A percentile compares a stretch with the other conserved stretches of the same genome.
Evolutionary conservation across 2,888 invertebrate genomes (phyloP).

Genomic region (Cheiracanthium punctorium): DNA sequence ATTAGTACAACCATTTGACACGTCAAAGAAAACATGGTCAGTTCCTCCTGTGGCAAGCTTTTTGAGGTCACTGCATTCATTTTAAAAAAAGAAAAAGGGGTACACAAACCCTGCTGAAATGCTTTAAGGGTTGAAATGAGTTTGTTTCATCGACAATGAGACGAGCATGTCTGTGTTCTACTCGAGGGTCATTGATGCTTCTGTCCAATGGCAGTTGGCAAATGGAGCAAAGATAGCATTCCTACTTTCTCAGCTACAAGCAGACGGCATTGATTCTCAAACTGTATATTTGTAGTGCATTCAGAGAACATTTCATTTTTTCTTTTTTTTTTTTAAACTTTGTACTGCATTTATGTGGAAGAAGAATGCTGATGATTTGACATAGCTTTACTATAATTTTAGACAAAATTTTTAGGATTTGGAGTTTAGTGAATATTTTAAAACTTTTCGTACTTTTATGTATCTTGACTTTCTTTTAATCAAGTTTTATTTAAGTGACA

Average conservation of each 20-base stretch:
- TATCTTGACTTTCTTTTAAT: background rate
- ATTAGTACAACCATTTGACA: constrained; percentile 26
- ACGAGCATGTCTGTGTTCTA: background rate
- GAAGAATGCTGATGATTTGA: background rate
- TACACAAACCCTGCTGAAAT: background rate
- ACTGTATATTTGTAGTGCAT: constrained; percentile 4
- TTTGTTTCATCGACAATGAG: background rate
- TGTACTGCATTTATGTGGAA: background rate
- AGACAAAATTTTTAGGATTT: background rate
- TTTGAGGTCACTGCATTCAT: background rate
- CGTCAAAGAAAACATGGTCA: background rate
- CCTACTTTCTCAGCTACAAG: background rate
- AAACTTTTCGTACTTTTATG: background rate
- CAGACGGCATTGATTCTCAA: background rate
- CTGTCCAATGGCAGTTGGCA: background rate
- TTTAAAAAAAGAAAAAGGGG: too few species aligned
- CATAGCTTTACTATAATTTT: background rate
- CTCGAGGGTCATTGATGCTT: background rate
- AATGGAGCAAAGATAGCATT: background rate
- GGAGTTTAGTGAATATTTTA: background rate
- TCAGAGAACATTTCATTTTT: background rate
- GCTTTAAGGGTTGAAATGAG: background rate
- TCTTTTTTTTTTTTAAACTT: background rate
- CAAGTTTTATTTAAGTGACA: background rate
- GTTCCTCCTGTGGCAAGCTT: background rate